Evolutionary conservation across 2,797 vertebrate genomes (phyloP).

Genomic region (Karalla daura): DNA sequence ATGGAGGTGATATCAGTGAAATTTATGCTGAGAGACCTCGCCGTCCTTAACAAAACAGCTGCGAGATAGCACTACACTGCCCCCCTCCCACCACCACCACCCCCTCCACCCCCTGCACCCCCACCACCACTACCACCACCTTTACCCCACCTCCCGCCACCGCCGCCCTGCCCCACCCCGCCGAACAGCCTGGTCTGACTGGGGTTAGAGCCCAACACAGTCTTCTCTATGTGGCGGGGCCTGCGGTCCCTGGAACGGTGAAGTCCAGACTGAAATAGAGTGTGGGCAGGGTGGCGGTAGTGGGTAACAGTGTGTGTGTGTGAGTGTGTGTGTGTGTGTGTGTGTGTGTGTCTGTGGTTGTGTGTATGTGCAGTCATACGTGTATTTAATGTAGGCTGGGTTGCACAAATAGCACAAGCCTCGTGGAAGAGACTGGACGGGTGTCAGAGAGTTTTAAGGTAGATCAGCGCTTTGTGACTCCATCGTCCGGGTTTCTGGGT

Average conservation of each 20-base stretch:
- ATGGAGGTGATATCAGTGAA: slow-evolving; percentile 96
- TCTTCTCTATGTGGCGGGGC: slow-evolving; percentile 75
- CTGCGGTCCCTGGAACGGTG: slow-evolving; percentile 74
- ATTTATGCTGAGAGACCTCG: slow-evolving; percentile 93
- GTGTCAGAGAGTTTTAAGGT: slow-evolving; percentile 57
- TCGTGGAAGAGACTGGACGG: slow-evolving; percentile 42
- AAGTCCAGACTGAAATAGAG: slow-evolving; percentile 79
- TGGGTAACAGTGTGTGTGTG: slow-evolving; percentile 63
- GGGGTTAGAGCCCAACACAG: slow-evolving; percentile 71
- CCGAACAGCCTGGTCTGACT: slow-evolving; percentile 64
- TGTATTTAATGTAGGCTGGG: slow-evolving; percentile 67
- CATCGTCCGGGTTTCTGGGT: slow-evolving; percentile 38
- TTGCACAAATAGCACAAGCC: slow-evolving; percentile 70
- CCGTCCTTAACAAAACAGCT: slow-evolving; percentile 90
- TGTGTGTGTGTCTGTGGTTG: slow-evolving; percentile 40
- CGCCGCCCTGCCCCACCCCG: slow-evolving; percentile 43
- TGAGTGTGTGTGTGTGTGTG: slow-evolving; percentile 50
- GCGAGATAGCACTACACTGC: slow-evolving; percentile 77
- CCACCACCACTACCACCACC: slow-evolving; percentile 48
- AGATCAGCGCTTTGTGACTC: slow-evolving; percentile 42
- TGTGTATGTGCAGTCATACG: slow-evolving; percentile 60
- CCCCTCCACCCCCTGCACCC: slow-evolving; percentile 49
- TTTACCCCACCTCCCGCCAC: slow-evolving; percentile 52
- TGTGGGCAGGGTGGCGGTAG: slow-evolving; percentile 75
- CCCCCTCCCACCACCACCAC: slow-evolving; percentile 44